Base-by-base conservation (phyloP, 2,113 vertebrate species). In the Sander lucioperca region DNA sequence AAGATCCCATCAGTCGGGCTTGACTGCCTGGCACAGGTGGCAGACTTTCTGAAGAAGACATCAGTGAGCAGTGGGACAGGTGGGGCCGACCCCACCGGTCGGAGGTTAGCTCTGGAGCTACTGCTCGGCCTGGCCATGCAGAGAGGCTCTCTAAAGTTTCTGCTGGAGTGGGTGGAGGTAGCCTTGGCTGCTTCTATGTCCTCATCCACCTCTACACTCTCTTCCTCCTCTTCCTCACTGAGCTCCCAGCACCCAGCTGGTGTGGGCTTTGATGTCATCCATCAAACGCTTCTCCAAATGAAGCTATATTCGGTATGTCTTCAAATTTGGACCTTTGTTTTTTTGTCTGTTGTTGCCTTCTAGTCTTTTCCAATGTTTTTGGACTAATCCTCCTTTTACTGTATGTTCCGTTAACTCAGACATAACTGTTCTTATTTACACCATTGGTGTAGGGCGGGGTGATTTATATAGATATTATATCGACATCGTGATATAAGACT, bases 151-250 rank as follows among this genome's bases (percentile, higher is more conserved):
- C 90, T 96, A 45, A 94, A 94, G 82, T 96, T 96, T 83, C 90
- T 96, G 67, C 88, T 96, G 82, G 95, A 96, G 91, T 96, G 96
- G 96, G 95, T 96, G 87, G 95, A 96, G 83, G 95, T 96, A 65
- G 95, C 96, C 0, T 77, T 96, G 77, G 95, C 95, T 15, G 95
- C 96, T 27, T 93, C 89, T 54, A 86, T 83, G 68, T 89, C 89
- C 54, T 86, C 92, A 43, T 70, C 83, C 83, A 68, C 82, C 71
- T 77, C 85, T 21, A 58, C 61, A 25, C 77, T 77, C 54, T 94
- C 94, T 48, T 93, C 93, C 56, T 89, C 86, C 67, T 84, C n/a
- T n/a, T n/a, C 92, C 43, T 85, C 88, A 54, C 64, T 85, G 21
- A 86, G 82, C 62, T 79, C 89, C 12, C 87, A 90, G 66, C 90